phyloP scores from a whole-genome alignment of 2,113 vertebrate genomes.

The western clawed frog (Xenopus tropicalis) region UCB_Xtro_10.0 CM004443.2:164862001-164862500 shows the following conservation, averaged over 20 bases:
- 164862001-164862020: background rate
- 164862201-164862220: background rate
- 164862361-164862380: slow-evolving; percentile 28
- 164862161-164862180: background rate
- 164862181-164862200: slow-evolving; percentile 6
- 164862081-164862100: background rate
- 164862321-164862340: slow-evolving; percentile 2
- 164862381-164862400: slow-evolving; percentile 19
- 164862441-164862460: slow-evolving; percentile 35
- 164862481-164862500: slow-evolving; percentile 31
- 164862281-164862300: slow-evolving; percentile 19
- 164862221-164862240: background rate
- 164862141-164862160: background rate
- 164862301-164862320: slow-evolving; percentile 8
- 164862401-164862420: slow-evolving; percentile 35
- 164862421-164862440: slow-evolving; percentile 28
- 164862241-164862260: background rate
- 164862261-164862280: slow-evolving; percentile 10
- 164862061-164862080: background rate
- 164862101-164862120: background rate
- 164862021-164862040: background rate
- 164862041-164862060: background rate
- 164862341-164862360: slow-evolving; percentile 1
- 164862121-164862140: background rate
- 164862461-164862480: slow-evolving; percentile 35